These are phyloP conservation scores for Dendronephthya gigantea DNA, from an alignment of 64 coral and sea anemone genomes.

Conservation along the genomic window DNA sequence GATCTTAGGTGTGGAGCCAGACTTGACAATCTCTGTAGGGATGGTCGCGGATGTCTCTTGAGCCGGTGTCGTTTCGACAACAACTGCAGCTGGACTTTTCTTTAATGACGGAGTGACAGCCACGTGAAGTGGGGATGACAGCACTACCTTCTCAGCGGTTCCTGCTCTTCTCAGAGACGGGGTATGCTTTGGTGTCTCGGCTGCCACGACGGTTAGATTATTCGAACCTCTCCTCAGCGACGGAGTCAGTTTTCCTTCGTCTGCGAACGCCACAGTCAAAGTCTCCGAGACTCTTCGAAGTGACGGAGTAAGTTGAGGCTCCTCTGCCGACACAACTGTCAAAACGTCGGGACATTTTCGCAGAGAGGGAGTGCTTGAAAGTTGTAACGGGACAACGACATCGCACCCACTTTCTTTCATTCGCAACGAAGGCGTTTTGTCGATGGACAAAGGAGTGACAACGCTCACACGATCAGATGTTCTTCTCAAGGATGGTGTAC, in stretches of 20 bases:
- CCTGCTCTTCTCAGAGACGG: not conserved
- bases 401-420: not conserved
- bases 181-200: not conserved
- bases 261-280: not conserved
- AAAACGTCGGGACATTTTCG: not conserved
- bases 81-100: not conserved
- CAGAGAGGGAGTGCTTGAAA: not conserved
- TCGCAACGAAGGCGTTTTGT: not conserved
- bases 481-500: not conserved
- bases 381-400: not conserved
- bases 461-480: not conserved
- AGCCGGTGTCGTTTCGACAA: not conserved
- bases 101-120: not conserved
- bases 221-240: not conserved
- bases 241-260: not conserved
- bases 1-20: too few species aligned
- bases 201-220: not conserved
- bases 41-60: not conserved
- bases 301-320: not conserved
- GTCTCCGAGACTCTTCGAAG: not conserved
- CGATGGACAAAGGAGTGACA: not conserved
- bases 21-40: not conserved
- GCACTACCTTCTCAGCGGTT: not conserved
- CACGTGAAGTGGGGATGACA: not conserved
- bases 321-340: not conserved